Evolutionary conservation across 2,113 vertebrate species (phyloP).

Genomic region (Prochilodus magdalenae): DNA sequence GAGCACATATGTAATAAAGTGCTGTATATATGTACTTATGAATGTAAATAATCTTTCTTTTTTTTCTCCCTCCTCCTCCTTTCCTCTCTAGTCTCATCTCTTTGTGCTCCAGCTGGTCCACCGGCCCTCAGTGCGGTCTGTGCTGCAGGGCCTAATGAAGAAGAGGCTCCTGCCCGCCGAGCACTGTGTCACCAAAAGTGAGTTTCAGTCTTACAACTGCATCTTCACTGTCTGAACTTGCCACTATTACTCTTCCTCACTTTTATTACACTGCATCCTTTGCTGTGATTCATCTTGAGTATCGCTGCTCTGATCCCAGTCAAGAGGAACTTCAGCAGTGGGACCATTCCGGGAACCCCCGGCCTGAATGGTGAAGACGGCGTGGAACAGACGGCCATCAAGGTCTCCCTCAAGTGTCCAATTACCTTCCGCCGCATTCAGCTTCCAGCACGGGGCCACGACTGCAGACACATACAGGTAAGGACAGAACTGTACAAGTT

Average conservation of each 20-base stretch:
- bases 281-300: neutral
- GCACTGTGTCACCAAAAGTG: constrained; percentile 97
- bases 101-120: constrained; percentile 97
- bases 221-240: neutral
- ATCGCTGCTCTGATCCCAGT: constrained; percentile 69
- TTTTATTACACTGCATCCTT: neutral
- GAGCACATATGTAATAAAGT: too few relatives aligned
- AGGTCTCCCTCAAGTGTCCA: constrained; percentile 95
- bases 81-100: constrained; percentile 85
- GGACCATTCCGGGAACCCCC: constrained; percentile 90
- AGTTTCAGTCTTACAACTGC: constrained; percentile 57
- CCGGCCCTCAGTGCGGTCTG: constrained; percentile 90
- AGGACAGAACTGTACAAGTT: neutral
- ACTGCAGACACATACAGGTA: constrained; percentile 96
- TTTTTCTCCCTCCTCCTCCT: neutral
- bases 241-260: neutral
- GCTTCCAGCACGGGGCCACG: constrained; percentile 91
- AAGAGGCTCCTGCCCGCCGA: constrained; percentile 93
- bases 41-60: too few relatives aligned
- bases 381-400: constrained; percentile 95
- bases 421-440: constrained; percentile 97
- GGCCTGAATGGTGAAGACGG: constrained; percentile 94
- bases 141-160: constrained; percentile 95
- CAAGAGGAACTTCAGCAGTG: constrained; percentile 94
- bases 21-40: neutral